Base-by-base conservation (phyloP, 2,797 vertebrate species). In the Pangasius djambal region DNA sequence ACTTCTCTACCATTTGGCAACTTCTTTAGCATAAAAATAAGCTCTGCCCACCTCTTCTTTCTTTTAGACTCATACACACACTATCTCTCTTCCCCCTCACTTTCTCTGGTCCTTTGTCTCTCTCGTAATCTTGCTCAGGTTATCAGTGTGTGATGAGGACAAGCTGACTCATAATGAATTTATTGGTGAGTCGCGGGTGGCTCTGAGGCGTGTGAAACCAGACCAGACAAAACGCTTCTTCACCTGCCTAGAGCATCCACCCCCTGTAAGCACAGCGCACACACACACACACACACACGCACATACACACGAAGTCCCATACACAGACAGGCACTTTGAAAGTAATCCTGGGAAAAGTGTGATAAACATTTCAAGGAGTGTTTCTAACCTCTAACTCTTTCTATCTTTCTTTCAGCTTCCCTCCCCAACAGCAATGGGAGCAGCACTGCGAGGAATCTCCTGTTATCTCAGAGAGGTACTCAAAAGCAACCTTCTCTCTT, bases 161-260 rank as follows among this genome's bases (percentile, higher is more conserved):
- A 97, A 97, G 91, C 90, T 98, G 94, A 97, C 97, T 93, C 97
- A 98, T 92, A 98, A 98, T 15, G 97, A 98, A 93, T 95, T 97
- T 88, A 98, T 98, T 0, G 97, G 97, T 20, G 97, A 97, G 89
- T 97, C 96, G 0, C 93, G 97, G 0, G 96, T 98, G 28, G 95
- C 97, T 10, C 95, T 98, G 85, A 96, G 97, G 75, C 95, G 97
- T 4, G 94, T 98, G 59, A 97, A 97, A 93, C 96, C 96, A 0
- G 93, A 96, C 85, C 96, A 97, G 94, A 96, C 94, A 2, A 97
- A 97, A 90, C 97, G 96, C 50, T 98, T 97, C 94, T 96, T 96
- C 93, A 96, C 97, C 92, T 97, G 97, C 86, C 95, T 98, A 88
- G 97, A 98, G 88, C 96, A 96, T 78, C 97, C 96, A 3, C 96